Conservation (phyloP, 2,888 invertebrate genomes). For the Amiota mariae region DNA sequence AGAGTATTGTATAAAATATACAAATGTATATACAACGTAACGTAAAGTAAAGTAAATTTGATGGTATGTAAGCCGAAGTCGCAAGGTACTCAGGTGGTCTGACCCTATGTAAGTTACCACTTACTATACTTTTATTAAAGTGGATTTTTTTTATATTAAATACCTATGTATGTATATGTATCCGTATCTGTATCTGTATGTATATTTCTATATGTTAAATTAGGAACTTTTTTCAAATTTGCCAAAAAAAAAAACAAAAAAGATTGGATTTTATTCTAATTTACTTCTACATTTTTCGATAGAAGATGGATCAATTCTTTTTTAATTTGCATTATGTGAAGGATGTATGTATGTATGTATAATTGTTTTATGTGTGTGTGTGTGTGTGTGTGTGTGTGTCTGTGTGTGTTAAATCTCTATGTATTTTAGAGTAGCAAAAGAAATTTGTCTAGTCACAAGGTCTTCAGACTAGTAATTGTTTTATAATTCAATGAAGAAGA, state of each 20-base stretch:
- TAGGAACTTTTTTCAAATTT: not conserved
- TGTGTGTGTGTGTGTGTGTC: slow-evolving; percentile 33
- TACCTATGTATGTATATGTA: slow-evolving; percentile 5
- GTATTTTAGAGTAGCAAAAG: slow-evolving; percentile 45
- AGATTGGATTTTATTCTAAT: too few relatives aligned
- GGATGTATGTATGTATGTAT: slow-evolving; percentile 14
- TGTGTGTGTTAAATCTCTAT: slow-evolving; percentile 45
- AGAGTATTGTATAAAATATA: slow-evolving; percentile 71
- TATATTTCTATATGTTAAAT: slow-evolving; percentile 23
- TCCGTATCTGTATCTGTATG: slow-evolving; percentile 13
- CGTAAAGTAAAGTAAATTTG: not conserved
- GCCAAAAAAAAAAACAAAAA: slow-evolving; percentile 7
- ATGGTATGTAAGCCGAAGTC: not conserved
- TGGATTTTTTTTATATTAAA: too few relatives aligned
- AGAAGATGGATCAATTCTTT: not conserved
- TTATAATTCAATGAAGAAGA: slow-evolving; percentile 39
- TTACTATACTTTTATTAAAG: not conserved
- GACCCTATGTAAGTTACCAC: slow-evolving; percentile 6
- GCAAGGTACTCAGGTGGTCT: slow-evolving; percentile 60
- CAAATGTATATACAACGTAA: slow-evolving; percentile 15
- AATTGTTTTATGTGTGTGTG: slow-evolving; percentile 19
- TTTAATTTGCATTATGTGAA: too few relatives aligned
- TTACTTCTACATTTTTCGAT: not conserved
- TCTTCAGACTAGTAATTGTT: slow-evolving; percentile 71
- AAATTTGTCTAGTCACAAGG: slow-evolving; percentile 68